Evolutionary conservation across 2,888 invertebrate species (phyloP), one percentile per base, ranked within the genome.

Genomic region (Uropetala carovei): DNA sequence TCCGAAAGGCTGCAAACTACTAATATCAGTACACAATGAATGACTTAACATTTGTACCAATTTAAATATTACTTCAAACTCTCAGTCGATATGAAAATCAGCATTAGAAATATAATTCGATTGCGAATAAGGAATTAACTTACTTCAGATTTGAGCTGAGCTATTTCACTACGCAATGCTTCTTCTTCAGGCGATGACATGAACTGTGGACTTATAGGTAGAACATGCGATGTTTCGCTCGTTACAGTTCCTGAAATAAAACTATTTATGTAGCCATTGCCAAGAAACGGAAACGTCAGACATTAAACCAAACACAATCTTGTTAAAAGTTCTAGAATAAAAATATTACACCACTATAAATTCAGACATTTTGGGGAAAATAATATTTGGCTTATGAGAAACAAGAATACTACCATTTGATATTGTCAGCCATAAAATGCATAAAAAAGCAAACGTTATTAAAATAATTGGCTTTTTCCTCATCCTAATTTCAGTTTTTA

Each of bases 391-490:
- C 13, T 75, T n/a, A 27, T 27, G 83, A 10, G 18, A 57, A 83
- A 64, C 16, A 18, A 7, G 8, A 3, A 43, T n/a, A 43, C 64
- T 89, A 89, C 89, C 89, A 68, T 56, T 68, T 9, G 56, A 89
- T 68, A 89, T 56, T 18, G 64, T 64, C n/a, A 89, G 64, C 89
- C 89, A 89, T 30, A 89, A 22, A 43, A 89, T 22, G 56, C 60
- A 60, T 18, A 89, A 14, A 18, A 89, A 68, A 9, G 43, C 56
- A 27, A 89, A 43, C 1, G 18, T 30, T 5, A 43, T 16, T 64
- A 89, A 89, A 64, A 89, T 89, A 43, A 89, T 89, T 43, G 64
- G 43, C 13, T 68, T 89, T n/a, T n/a, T 89, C 89, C 43, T 89
- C 89, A 89, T 89, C n/a, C 64, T 89, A 10, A 18, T 43, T 30